These are phyloP conservation scores for Hoplostethus atlanticus DNA, from an alignment of 2,797 vertebrate genomes.

Conservation along the genomic window DNA sequence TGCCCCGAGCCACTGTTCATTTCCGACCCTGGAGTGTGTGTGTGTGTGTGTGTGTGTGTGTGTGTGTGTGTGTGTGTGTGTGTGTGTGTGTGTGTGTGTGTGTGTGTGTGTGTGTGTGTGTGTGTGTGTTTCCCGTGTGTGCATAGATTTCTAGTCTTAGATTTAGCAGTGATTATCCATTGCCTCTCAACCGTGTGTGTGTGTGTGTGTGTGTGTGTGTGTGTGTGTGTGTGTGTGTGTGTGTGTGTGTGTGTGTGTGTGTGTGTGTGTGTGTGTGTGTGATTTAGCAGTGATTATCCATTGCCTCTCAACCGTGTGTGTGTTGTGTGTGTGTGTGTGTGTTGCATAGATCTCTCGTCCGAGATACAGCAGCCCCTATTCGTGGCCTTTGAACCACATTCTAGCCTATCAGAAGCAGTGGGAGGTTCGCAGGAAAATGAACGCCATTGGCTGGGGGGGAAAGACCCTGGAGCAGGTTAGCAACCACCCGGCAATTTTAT, in stretches of 20 bases:
- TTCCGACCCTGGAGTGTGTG: background rate
- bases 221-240: background rate
- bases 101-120: too few relatives aligned
- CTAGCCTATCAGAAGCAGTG: constrained; percentile 98
- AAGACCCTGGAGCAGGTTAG: constrained; percentile 94
- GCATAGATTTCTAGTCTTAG: background rate
- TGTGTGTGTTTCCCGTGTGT: constrained; percentile 1
- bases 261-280: background rate
- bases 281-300: background rate
- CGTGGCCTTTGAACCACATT: constrained; percentile 94
- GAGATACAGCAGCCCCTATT: constrained; percentile 95
- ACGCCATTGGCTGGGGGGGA: constrained; percentile 94
- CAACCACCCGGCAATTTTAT: constrained; percentile 13
- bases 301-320: background rate
- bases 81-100: too few relatives aligned
- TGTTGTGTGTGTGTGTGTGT: background rate
- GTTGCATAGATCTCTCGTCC: constrained; percentile 90
- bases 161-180: background rate
- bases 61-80: background rate
- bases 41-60: background rate
- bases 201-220: background rate
- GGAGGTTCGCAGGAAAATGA: constrained; percentile 96
- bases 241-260: too few relatives aligned
- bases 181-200: background rate
- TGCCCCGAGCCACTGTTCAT: too few relatives aligned